Base-by-base conservation (phyloP, 2,113 vertebrate species). In the Cnemophilus loriae region DNA sequence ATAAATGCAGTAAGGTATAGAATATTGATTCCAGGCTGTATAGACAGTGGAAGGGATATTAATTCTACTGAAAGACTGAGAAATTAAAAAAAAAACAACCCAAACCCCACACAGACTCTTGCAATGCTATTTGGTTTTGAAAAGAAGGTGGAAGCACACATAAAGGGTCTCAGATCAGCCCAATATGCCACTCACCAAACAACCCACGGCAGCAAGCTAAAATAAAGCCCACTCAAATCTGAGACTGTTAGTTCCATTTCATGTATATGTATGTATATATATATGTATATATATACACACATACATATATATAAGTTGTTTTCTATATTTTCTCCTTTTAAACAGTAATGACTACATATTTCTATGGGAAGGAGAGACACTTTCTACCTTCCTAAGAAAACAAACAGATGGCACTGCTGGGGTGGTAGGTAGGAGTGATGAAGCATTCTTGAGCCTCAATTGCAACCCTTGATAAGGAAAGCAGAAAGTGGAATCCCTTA, bases 41-140 rank as follows among this genome's bases (percentile, higher is more conserved):
- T 4, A 60, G 70, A 84, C 32, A 86, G 68, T 50, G 50, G 84
- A 94, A 97, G 75, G 35, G 87, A 93, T 67, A 92, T 87, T 89
- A 87, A 86, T 94, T 96, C 80, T 75, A 76, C 87, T 57, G 80
- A 83, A 88, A 69, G 52, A 83, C 39, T 50, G 53, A 88, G 84
- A 93, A 90, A 94, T 63, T 73, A 2, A 59, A 89, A 93, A 89
- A 87, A 21, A 27, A 37, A 2, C 35, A 47, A 21, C 20, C 10
- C 52, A 35, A 49, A 28, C 20, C 32, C 9, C 35, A 12, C 17
- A 26, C 53, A 70, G 84, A 94, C 47, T 56, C 30, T 87, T 76
- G 57, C 73, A 69, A 79, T 5, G 65, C 67, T 85, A 59, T 52
- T 50, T 73, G 37, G 39, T 86, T 92, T 83, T 86, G 80, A 55